These are phyloP conservation scores for Metridium senile DNA, from an alignment of 92 coral and sea anemone species.

Conservation along the genomic window DNA sequence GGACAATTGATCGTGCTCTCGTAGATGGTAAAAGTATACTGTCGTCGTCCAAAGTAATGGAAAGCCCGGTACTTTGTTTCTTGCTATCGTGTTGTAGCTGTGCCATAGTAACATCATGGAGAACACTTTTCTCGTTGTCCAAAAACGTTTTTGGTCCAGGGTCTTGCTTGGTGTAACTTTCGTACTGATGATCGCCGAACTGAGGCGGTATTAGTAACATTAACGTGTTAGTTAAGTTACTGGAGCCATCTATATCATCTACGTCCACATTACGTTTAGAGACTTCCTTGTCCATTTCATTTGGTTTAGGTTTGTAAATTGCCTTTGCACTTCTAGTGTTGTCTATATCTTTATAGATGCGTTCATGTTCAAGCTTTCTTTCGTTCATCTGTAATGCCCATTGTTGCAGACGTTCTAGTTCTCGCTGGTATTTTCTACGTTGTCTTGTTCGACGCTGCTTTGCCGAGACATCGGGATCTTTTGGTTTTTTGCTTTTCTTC, in stretches of 20 bases:
- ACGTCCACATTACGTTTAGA: not conserved
- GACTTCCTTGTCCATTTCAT: not conserved
- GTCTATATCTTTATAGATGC: conserved; percentile 24
- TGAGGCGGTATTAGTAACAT: conserved; percentile 16
- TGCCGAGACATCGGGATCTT: not conserved
- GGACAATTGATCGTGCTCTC: not conserved
- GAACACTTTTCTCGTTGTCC: not conserved
- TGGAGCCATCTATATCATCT: not conserved
- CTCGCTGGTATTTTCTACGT: conserved; percentile 42
- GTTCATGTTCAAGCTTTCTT: conserved; percentile 61
- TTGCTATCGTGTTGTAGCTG: conserved; percentile 12
- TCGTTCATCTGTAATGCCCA: conserved; percentile 69
- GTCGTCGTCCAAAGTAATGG: conserved; percentile 12
- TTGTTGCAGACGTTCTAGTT: conserved; percentile 59
- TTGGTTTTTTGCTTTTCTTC: not conserved
- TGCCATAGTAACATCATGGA: conserved; percentile 15
- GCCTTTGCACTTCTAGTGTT: not conserved
- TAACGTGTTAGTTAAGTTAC: conserved; percentile 14
- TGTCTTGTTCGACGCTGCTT: conserved; percentile 24
- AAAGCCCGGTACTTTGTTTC: not conserved
- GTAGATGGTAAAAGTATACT: not conserved
- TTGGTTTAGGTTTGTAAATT: conserved; percentile 21
- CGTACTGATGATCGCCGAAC: conserved; percentile 5
- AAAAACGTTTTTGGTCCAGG: not conserved
- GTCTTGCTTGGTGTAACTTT: not conserved